Percentiles rank a stretch among this genome's conserved stretches.
phyloP scores from a whole-genome alignment of 1,140 invertebrate genomes.

The Pteromalus puparum region DNA sequence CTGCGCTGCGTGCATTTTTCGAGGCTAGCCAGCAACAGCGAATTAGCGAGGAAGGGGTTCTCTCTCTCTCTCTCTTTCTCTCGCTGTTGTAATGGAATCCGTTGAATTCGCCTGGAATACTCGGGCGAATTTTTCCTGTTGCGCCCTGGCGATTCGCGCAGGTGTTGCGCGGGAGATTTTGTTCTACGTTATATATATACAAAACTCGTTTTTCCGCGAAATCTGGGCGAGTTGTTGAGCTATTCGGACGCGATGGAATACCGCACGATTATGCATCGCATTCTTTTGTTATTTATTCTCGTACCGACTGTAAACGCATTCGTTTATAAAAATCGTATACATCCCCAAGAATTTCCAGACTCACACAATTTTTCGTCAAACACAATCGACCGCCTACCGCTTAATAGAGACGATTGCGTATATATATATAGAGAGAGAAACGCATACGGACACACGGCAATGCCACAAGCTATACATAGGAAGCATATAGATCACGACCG shows the following conservation, averaged over 20 bases:
- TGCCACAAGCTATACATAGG: conserved; percentile 56
- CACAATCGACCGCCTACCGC: too few species aligned
- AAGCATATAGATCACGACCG: conserved; percentile 73
- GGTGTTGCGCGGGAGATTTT: not conserved
- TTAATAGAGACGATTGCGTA: conserved; percentile 2
- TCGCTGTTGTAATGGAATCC: conserved; percentile 1
- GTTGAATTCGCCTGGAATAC: conserved; percentile 6
- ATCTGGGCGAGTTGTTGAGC: not conserved
- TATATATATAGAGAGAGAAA: not conserved
- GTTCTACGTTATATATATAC: not conserved
- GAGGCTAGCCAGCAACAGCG: conserved; percentile 25
- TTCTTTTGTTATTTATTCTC: not conserved
- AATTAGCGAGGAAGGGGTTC: conserved; percentile 20
- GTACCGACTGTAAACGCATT: too few species aligned
- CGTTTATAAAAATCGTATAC: too few species aligned
- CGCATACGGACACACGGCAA: not conserved
- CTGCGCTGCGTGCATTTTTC: conserved; percentile 21
- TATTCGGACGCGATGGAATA: not conserved
- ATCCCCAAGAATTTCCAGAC: too few species aligned
- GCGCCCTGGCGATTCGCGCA: not conserved
- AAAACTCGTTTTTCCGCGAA: not conserved
- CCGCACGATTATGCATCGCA: not conserved
- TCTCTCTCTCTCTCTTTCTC: not conserved
- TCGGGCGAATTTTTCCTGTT: conserved; percentile 11
- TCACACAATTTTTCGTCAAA: too few species aligned